These are phyloP conservation scores for Bombus vancouverensis DNA, from an alignment of 1,140 invertebrate species.

Conservation along the genomic window DNA sequence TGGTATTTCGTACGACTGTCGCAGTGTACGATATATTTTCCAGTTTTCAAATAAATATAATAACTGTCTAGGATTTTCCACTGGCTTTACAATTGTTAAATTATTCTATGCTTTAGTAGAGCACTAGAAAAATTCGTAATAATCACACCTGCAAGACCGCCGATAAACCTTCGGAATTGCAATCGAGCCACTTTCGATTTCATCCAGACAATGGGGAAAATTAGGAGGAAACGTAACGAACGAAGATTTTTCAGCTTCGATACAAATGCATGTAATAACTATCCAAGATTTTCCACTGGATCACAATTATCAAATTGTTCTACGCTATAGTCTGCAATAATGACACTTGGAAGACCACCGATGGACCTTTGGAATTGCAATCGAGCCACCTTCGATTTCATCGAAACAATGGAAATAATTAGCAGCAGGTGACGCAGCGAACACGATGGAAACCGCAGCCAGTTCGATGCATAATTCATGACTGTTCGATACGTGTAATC, in stretches of 20 bases:
- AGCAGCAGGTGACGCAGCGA: background rate
- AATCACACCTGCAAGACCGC: too few species aligned
- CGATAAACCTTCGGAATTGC: too few species aligned
- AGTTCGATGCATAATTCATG: conserved; percentile 39
- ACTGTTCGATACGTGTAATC: conserved; percentile 20
- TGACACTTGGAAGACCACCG: too few species aligned
- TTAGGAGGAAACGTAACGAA: background rate
- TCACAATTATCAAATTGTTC: too few species aligned
- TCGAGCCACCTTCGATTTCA: background rate
- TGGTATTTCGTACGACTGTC: background rate
- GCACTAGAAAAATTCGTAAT: too few species aligned
- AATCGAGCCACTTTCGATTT: background rate
- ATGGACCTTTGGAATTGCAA: too few species aligned
- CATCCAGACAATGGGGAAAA: conserved; percentile 8
- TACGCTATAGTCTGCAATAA: too few species aligned
- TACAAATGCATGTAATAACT: too few species aligned
- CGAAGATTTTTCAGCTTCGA: background rate
- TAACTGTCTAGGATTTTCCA: too few species aligned
- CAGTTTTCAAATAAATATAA: too few species aligned
- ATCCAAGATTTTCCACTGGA: too few species aligned
- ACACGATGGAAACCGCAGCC: background rate
- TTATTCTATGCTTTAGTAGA: too few species aligned
- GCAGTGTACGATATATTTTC: background rate
- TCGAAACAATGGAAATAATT: conserved; percentile 32
- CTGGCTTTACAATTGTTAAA: fast-evolving